Evolutionary conservation across 2,113 vertebrate species (phyloP).

Genomic region (Eulemur macaco): DNA sequence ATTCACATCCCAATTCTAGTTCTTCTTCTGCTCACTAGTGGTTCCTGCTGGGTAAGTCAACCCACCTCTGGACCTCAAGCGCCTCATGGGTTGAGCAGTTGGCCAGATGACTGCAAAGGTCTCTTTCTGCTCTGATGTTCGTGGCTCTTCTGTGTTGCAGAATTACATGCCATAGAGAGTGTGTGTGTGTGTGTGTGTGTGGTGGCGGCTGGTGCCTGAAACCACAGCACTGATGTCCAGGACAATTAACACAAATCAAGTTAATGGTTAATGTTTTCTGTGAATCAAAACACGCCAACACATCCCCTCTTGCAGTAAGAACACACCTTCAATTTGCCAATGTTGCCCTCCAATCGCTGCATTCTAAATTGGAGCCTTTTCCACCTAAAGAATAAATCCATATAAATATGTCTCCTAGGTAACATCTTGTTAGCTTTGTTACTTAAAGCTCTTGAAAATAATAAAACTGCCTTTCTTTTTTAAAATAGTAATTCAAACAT

Average conservation of each 20-base stretch:
- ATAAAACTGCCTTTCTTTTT: constrained; percentile 45
- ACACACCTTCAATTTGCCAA: neutral
- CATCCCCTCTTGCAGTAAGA: neutral
- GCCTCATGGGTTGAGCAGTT: neutral
- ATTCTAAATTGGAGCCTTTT: constrained; percentile 48
- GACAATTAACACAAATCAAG: neutral
- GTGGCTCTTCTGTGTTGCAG: no score
- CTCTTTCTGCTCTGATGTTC: neutral
- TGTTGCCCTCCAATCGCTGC: neutral
- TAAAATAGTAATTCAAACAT: constrained; percentile 49
- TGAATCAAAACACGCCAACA: neutral
- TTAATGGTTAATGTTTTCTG: neutral
- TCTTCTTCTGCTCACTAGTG: neutral
- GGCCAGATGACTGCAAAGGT: neutral
- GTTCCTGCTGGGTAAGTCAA: neutral
- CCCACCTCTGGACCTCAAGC: neutral
- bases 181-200: neutral
- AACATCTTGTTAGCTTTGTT: constrained; percentile 48
- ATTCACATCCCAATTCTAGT: neutral
- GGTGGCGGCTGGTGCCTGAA: neutral
- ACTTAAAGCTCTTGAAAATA: constrained; percentile 51
- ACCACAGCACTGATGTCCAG: neutral
- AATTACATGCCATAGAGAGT: neutral
- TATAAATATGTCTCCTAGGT: constrained; percentile 65
- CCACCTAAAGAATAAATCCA: constrained; percentile 50